Evolutionary conservation across 2,888 invertebrate species (phyloP).

Genomic region (Proisotoma minuta): DNA sequence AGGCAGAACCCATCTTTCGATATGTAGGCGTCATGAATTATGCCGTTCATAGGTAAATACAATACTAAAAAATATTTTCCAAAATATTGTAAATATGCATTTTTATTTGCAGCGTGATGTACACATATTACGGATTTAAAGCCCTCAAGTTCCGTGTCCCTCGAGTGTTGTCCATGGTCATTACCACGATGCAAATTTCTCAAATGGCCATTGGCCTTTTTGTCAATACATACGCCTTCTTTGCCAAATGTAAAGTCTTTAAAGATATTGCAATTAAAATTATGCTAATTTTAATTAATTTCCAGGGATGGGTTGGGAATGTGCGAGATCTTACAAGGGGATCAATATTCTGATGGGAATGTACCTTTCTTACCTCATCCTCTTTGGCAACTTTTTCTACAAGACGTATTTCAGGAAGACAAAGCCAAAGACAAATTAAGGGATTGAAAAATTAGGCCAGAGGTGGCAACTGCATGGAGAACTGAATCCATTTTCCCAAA

Average conservation of each 20-base stretch:
- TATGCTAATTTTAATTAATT: not conserved
- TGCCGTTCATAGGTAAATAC: constrained; percentile 33
- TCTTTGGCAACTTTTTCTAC: constrained; percentile 90
- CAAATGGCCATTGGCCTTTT: constrained; percentile 92
- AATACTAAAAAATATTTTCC: not conserved
- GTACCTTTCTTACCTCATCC: constrained; percentile 89
- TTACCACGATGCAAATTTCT: constrained; percentile 80
- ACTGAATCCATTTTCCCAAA: too few species aligned
- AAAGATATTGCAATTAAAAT: not conserved
- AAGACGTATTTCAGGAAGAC: constrained; percentile 86
- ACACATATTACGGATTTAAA: constrained; percentile 38
- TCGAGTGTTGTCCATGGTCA: constrained; percentile 64
- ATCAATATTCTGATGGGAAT: constrained; percentile 79
- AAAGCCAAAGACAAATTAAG: too few species aligned
- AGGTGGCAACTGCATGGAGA: too few species aligned
- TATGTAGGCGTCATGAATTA: constrained; percentile 44
- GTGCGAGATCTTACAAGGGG: constrained; percentile 37
- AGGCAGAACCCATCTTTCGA: constrained; percentile 40
- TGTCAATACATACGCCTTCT: constrained; percentile 75
- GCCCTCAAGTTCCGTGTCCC: constrained; percentile 34
- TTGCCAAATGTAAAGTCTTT: constrained; percentile 31
- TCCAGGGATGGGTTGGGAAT: constrained; percentile 30
- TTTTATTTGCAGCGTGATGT: constrained; percentile 27
- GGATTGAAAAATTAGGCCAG: too few species aligned
- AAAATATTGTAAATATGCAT: not conserved